Base-by-base conservation (phyloP, 1,140 invertebrate species). In the Drosophila lini region DNA sequence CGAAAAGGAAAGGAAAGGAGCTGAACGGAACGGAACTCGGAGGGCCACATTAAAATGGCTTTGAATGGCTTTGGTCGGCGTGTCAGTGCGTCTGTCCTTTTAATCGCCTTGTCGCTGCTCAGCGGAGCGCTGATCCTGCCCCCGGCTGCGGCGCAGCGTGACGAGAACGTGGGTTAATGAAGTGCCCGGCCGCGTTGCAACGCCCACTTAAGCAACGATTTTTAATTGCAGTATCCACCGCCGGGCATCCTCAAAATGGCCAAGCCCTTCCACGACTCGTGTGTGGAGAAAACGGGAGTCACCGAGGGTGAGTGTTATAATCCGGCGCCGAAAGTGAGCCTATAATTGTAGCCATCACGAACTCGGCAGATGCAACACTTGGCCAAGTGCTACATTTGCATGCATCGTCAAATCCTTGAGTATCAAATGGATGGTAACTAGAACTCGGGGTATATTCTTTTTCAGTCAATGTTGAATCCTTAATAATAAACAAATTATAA, bases 181-280 rank as follows among this genome's bases (percentile, higher is more conserved):
- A 83, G 68, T 89, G 69, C 53, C 61, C 47, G 55, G 36, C 58
- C 32, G 5, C 38, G 31, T 38, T 71, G 57, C 40, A 53, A 81
- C 74, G 84, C 77, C 78, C 69, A 78, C 73, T 77, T 89, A 74
- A 75, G 57, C 60, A 84, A 70, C 53, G 52, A 74, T 78, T 81
- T 71, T 81, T 91, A 73, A 85, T 85, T 91, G 70, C 80, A 92
- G 90, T 92, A 86, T 80, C 91, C 91, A 57, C 91, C 91, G 58
- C 74, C 81, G 56, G 74, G 78, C 31, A 81, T 92, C 48, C 40
- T 91, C 19, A 90, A 83, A 90, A 90, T 90, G 88, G 71, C 88
- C 25, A 92, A 92, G 69, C 76, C 89, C 60, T 86, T 91, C 45
- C 91, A 91, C 45, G 88, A 92, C 25, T 50, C 44, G 40, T 92